These are phyloP conservation scores for Cuniculus paca DNA, from an alignment of 2,797 vertebrate species.

Conservation along the genomic window DNA sequence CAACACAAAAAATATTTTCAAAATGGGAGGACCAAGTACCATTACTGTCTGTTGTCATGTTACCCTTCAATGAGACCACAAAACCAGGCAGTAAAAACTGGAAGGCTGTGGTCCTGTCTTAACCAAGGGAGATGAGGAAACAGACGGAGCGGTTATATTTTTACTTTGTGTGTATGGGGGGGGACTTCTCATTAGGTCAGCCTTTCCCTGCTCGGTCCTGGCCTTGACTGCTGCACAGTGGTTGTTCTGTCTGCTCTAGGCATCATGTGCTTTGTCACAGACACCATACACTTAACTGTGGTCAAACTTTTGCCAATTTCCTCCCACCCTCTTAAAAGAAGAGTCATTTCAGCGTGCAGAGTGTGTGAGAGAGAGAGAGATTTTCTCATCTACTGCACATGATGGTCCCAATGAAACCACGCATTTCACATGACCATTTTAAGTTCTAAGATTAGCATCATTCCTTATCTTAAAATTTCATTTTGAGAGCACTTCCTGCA, in stretches of 20 bases:
- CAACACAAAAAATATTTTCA: slow-evolving; percentile 22
- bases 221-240: neutral
- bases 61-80: slow-evolving; percentile 61
- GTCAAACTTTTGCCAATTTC: neutral
- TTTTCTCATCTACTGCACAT: neutral
- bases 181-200: slow-evolving; percentile 9
- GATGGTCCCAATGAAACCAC: neutral
- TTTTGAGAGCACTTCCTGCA: neutral
- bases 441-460: neutral
- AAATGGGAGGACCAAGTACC: slow-evolving; percentile 33
- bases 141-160: neutral
- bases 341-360: neutral
- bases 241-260: neutral
- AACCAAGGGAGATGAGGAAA: slow-evolving; percentile 23
- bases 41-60: slow-evolving; percentile 53
- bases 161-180: neutral
- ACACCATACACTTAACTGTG: neutral
- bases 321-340: neutral
- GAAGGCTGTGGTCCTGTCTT: slow-evolving; percentile 60
- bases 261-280: neutral
- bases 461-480: neutral
- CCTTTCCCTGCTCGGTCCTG: neutral
- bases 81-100: slow-evolving; percentile 71
- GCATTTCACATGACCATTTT: neutral
- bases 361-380: no score